Evolutionary conservation across 2,888 invertebrate species (phyloP).

Genomic region (Caenorhabditis panamensis): DNA sequence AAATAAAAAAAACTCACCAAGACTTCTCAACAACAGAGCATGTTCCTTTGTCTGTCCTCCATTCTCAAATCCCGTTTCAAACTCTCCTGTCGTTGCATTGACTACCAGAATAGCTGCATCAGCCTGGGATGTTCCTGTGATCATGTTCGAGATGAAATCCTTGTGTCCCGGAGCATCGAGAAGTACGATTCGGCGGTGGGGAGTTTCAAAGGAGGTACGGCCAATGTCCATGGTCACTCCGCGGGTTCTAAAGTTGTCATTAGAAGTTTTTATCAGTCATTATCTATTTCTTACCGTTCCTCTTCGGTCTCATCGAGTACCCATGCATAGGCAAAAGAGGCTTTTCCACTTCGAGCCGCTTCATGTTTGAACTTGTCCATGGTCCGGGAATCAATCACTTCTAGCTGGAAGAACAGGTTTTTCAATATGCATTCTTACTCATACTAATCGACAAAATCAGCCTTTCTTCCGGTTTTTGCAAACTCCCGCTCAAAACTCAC

Average conservation of each 20-base stretch:
- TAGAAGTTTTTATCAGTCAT: too few species aligned
- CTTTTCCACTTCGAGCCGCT: slow-evolving; percentile 96
- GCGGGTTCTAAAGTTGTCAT: too few species aligned
- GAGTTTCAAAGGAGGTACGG: slow-evolving; percentile 82
- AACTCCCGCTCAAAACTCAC: slow-evolving; percentile 73
- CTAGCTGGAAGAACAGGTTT: slow-evolving; percentile 82
- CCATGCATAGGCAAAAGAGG: slow-evolving; percentile 93
- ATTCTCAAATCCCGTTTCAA: slow-evolving; percentile 97
- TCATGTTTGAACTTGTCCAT: slow-evolving; percentile 98
- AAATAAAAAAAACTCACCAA: slow-evolving; percentile 84
- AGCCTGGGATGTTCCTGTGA: slow-evolving; percentile 97
- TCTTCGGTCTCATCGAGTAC: slow-evolving; percentile 98
- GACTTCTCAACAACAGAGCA: slow-evolving; percentile 91
- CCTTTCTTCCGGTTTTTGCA: background rate
- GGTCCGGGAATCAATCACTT: slow-evolving; percentile 90
- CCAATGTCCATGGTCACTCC: slow-evolving; percentile 99
- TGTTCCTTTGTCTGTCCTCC: slow-evolving; percentile 99
- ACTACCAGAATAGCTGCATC: slow-evolving; percentile 97
- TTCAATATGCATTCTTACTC: too few species aligned
- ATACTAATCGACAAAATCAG: background rate
- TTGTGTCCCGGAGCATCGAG: slow-evolving; percentile 99
- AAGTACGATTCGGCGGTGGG: slow-evolving; percentile 83
- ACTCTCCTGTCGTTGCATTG: slow-evolving; percentile 94
- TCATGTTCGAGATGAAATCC: slow-evolving; percentile 99
- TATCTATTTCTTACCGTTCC: too few species aligned